These are phyloP conservation scores for Microctonus hyperodae DNA, from an alignment of 2,888 invertebrate species.

Conservation along the genomic window DNA sequence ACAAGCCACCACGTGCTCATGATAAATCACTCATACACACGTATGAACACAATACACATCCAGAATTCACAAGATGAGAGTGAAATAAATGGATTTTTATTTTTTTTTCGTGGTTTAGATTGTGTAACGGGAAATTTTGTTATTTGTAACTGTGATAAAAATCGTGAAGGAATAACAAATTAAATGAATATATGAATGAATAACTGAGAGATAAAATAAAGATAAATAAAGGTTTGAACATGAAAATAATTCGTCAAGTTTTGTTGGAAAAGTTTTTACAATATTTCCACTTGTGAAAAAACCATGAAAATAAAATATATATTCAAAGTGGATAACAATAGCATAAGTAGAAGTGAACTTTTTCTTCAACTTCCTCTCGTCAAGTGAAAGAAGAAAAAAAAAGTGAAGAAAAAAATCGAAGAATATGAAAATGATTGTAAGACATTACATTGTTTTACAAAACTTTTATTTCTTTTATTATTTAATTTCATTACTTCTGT, in stretches of 20 bases:
- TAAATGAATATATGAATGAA: neutral
- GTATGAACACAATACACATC: neutral
- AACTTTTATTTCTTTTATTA: neutral
- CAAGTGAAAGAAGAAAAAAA: neutral
- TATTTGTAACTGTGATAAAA: neutral
- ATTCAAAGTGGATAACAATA: neutral
- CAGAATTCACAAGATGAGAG: slow-evolving; percentile 4
- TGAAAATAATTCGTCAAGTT: neutral
- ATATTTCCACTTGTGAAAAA: slow-evolving; percentile 2
- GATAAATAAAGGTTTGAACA: neutral
- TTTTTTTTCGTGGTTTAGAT: neutral
- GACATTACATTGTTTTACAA: neutral
- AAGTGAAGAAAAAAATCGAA: neutral
- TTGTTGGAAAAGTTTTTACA: slow-evolving; percentile 8
- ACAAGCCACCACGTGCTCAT: slow-evolving; percentile 27
- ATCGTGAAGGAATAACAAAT: neutral
- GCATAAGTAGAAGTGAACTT: neutral
- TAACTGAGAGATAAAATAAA: neutral
- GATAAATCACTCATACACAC: too few relatives aligned
- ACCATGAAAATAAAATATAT: neutral
- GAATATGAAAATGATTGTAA: neutral
- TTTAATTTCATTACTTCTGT: neutral
- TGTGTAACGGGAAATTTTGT: neutral
- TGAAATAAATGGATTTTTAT: neutral
- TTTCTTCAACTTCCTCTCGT: neutral